Percentiles rank a stretch among this genome's conserved stretches.
Conservation (phyloP, 1,140 invertebrate genomes). For the Sycophaga agraensis region DNA sequence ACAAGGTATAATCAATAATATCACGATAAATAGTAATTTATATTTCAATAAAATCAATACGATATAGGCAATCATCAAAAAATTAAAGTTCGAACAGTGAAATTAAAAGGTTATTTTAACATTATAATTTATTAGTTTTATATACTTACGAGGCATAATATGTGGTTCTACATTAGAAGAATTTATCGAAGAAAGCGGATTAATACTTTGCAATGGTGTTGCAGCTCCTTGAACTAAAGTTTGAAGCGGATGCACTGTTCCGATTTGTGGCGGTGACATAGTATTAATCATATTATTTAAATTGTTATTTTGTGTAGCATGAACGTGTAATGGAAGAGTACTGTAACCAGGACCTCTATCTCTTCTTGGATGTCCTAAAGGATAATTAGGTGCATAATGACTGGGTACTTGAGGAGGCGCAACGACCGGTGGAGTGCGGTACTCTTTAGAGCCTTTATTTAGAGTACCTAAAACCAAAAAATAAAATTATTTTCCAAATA, state of each 20-base stretch:
- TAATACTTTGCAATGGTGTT: conserved; percentile 53
- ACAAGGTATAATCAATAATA: too few relatives aligned
- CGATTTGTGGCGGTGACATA: conserved; percentile 62
- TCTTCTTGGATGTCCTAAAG: conserved; percentile 74
- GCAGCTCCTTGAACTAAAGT: conserved; percentile 69
- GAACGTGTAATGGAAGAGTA: conserved; percentile 66
- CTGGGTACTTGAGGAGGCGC: conserved; percentile 93
- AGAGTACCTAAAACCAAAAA: conserved; percentile 57
- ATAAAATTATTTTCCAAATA: too few relatives aligned
- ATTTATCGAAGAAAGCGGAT: neutral
- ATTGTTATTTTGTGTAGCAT: conserved; percentile 43
- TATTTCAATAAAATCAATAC: too few relatives aligned
- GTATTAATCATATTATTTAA: conserved; percentile 53
- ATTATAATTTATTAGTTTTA: neutral
- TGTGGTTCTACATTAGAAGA: conserved; percentile 8
- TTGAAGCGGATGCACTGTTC: conserved; percentile 59
- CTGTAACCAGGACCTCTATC: conserved; percentile 84
- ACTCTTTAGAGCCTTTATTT: conserved; percentile 77
- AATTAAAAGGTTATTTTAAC: neutral
- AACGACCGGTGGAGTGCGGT: conserved; percentile 90
- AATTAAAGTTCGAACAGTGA: neutral
- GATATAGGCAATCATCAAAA: too few relatives aligned
- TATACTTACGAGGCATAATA: conserved; percentile 75
- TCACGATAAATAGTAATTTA: too few relatives aligned
- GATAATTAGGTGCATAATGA: conserved; percentile 93